Evolutionary conservation across 1,140 invertebrate genomes (phyloP).

Genomic region (Dufourea novaeangliae): DNA sequence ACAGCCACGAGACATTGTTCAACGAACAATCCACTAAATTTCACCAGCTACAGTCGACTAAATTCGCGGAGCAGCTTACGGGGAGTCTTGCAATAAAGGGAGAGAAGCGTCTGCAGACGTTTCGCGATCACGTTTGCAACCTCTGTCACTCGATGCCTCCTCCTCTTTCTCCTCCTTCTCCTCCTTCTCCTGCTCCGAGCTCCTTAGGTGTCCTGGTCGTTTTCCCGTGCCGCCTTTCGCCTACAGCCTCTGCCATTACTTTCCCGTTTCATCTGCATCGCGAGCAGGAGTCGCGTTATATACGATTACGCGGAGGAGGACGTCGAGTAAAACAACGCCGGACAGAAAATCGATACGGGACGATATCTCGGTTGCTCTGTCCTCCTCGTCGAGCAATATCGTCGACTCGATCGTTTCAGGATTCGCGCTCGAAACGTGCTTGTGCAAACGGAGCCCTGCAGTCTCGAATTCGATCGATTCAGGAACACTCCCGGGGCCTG

Average conservation of each 20-base stretch:
- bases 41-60: neutral
- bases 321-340: slow-evolving; percentile 1
- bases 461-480: neutral
- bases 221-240: neutral
- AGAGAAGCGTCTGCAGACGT: neutral
- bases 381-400: neutral
- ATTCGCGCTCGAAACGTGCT: neutral
- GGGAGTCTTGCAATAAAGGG: neutral
- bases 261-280: slow-evolving; percentile 6
- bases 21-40: neutral
- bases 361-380: neutral
- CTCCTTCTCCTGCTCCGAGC: neutral
- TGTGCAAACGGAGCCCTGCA: neutral
- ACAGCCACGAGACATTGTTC: neutral
- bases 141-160: neutral
- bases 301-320: slow-evolving; percentile 3
- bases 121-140: slow-evolving; percentile 2
- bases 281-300: neutral
- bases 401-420: neutral
- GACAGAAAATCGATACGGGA: slow-evolving; percentile 6
- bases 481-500: neutral
- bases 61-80: neutral
- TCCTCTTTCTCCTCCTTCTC: too few relatives aligned
- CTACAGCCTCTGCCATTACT: neutral
- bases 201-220: slow-evolving; percentile 1